Conservation (phyloP, 2,113 vertebrate genomes). For the Pituophis catenifer region DNA sequence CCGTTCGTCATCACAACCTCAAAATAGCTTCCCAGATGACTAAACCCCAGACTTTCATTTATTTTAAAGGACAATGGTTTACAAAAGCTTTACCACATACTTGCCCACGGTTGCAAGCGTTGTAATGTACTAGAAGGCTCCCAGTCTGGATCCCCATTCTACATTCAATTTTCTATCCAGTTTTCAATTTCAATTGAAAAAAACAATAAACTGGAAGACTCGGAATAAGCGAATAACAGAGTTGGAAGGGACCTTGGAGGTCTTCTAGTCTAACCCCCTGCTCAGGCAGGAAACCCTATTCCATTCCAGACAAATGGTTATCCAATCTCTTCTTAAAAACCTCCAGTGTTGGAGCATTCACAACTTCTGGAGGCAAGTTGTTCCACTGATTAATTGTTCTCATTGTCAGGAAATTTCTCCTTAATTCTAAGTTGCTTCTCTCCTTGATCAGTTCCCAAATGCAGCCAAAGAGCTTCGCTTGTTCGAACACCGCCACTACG, state of each 20-base stretch:
- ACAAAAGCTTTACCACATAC: background rate
- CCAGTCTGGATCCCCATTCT: background rate
- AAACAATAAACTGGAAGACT: too few relatives aligned
- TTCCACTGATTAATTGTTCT: too few relatives aligned
- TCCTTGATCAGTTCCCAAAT: background rate
- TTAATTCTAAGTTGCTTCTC: too few relatives aligned
- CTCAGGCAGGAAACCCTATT: too few relatives aligned
- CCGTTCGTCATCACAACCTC: background rate
- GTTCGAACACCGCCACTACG: background rate
- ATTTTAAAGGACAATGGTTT: background rate
- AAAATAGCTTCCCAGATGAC: background rate
- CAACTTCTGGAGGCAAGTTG: accelerated
- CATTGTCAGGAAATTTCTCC: too few relatives aligned
- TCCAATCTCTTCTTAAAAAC: too few relatives aligned
- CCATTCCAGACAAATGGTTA: too few relatives aligned
- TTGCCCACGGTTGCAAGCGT: background rate
- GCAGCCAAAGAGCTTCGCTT: background rate
- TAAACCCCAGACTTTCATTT: background rate
- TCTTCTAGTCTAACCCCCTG: too few relatives aligned
- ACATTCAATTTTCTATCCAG: background rate
- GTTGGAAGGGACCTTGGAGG: too few relatives aligned
- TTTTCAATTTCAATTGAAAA: too few relatives aligned
- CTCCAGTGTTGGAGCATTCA: too few relatives aligned
- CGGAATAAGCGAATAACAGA: too few relatives aligned
- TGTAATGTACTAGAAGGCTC: background rate